Base-by-base conservation (phyloP, 2,888 invertebrate genomes). In the Caenorhabditis doughertyi region DNA sequence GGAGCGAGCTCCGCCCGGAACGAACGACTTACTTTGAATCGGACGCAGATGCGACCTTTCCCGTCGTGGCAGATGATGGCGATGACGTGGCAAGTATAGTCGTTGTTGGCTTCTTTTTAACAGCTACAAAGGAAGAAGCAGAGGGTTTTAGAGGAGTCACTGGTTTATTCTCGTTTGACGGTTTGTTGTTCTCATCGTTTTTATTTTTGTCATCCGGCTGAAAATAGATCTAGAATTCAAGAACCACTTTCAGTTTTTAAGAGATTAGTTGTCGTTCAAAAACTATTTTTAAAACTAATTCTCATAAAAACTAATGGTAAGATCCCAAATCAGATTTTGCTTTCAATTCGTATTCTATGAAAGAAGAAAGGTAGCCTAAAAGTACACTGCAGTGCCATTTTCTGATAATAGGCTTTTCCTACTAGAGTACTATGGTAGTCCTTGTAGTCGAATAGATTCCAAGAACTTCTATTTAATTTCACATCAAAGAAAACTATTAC, bases 171-270 rank as follows among this genome's bases (percentile, higher is more conserved):
- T 73, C 53, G 32, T 25, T 56, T 55, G 39, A 47, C 49, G 77
- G 71, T 51, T 79, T 67, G 60, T 71, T 81, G 62, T 76, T 76
- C 68, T 76, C 76, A 32, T 60, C 70, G 70, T 81, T 81, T 67
- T 81, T 81, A 55, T 76, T 81, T 55, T 77, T 81, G 60, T 81
- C 81, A 21, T 81, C 81, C 11, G 65, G 18, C 81, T 81, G 68
- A 21, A 81, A 81, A 58, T 25, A n/a, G 11, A 58, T 42, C 39
- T 18, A 21, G 60, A 60, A 25, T 39, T 44, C 60, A 60, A 27
- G 25, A 42, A 60, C 25, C n/a, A 44, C 60, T 60, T 25, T 11
- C 13, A 58, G 23, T 58, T 23, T 39, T 39, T 39, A 2, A 11
- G n/a, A n/a, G n/a, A 39, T 13, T 39, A 3, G 3, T 39, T 39